Conservation (phyloP, 2,797 vertebrate species). For the Botia kubotai region DNA sequence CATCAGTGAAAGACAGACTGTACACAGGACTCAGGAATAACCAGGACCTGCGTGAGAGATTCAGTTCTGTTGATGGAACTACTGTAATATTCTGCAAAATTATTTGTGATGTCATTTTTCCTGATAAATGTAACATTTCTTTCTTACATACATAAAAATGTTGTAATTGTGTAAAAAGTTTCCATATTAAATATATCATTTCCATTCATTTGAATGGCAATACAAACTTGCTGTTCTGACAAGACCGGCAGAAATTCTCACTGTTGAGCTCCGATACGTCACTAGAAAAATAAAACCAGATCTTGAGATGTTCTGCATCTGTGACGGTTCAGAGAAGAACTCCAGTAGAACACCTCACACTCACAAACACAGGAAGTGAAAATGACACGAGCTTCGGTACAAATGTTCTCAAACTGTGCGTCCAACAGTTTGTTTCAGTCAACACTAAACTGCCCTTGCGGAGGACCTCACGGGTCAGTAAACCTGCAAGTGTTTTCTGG, state of each 20-base stretch:
- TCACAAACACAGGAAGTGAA: neutral
- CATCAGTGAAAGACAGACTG: too few species aligned
- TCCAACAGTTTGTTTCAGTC: constrained; percentile 1
- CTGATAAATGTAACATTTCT: neutral
- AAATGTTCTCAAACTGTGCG: neutral
- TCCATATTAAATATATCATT: neutral
- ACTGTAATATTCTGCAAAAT: neutral
- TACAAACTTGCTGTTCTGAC: neutral
- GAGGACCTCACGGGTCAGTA: constrained; percentile 28
- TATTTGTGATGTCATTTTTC: neutral
- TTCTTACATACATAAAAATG: neutral
- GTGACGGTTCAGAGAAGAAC: neutral
- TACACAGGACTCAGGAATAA: too few species aligned
- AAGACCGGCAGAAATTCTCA: neutral
- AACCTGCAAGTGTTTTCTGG: constrained; percentile 20
- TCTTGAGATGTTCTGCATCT: constrained; percentile 11
- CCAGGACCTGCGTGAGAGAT: too few species aligned
- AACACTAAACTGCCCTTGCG: constrained; percentile 4
- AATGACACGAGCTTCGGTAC: neutral
- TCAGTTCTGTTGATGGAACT: too few species aligned
- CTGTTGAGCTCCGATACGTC: neutral
- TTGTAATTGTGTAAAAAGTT: neutral
- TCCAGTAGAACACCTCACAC: neutral
- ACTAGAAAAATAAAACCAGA: constrained; percentile 26
- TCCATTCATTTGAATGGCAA: neutral